Evolutionary conservation across 1,140 invertebrate genomes (phyloP).

Genomic region (Panonychus citri): DNA sequence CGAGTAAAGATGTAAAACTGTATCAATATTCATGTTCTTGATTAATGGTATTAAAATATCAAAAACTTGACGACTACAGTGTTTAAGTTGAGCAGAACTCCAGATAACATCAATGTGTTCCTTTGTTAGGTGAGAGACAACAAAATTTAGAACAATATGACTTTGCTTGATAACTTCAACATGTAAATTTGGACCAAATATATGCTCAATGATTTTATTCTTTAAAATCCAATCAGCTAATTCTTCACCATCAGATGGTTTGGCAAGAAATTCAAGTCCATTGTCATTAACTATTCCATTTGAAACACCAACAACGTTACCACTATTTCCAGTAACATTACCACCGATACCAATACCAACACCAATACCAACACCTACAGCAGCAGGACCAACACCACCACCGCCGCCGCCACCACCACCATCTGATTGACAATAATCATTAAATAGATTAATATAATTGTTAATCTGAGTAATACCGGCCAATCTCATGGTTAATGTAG

Average conservation of each 20-base stretch:
- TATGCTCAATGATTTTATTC: constrained; percentile 74
- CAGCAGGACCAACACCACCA: too few relatives aligned
- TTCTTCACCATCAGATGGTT: constrained; percentile 33
- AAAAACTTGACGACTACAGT: constrained; percentile 74
- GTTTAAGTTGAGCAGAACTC: constrained; percentile 75
- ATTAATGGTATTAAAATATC: constrained; percentile 68
- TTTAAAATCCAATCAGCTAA: constrained; percentile 66
- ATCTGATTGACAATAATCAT: constrained; percentile 43
- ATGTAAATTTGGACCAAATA: constrained; percentile 85
- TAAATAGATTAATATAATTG: constrained; percentile 61
- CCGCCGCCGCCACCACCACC: neutral
- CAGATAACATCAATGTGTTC: constrained; percentile 80
- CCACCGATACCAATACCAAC: neutral
- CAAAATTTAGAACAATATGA: constrained; percentile 69
- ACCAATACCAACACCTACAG: too few relatives aligned
- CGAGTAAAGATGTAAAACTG: constrained; percentile 62
- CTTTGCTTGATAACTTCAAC: constrained; percentile 85
- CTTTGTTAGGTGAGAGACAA: constrained; percentile 71
- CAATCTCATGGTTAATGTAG: constrained; percentile 70
- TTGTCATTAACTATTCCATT: neutral
- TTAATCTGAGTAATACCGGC: constrained; percentile 82
- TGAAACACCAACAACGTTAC: too few relatives aligned
- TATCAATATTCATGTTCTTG: constrained; percentile 60
- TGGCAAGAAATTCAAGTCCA: neutral
- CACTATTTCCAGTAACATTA: neutral